Evolutionary conservation across 2,888 invertebrate genomes (phyloP), one percentile per base, ranked within the genome.

Genomic region (Megamerina dolium): DNA sequence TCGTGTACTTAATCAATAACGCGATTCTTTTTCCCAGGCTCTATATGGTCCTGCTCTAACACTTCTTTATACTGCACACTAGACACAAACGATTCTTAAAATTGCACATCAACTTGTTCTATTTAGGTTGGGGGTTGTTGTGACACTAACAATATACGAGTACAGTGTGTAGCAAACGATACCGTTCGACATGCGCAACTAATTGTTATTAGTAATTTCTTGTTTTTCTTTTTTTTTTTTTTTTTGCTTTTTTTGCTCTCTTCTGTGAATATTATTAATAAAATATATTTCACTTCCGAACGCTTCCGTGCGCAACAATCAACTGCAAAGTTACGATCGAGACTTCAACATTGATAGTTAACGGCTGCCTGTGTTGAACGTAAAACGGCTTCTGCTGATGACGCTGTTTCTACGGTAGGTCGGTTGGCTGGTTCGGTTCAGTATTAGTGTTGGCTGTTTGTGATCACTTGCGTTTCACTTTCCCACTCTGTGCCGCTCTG

Each of bases 241-340:
- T 10, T n/a, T 23, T n/a, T n/a, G n/a, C 31, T 27, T 20, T 34
- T 34, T 30, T 16, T 4, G 21, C 33, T 39, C n/a, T 34, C 43
- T 36, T 43, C n/a, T n/a, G n/a, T n/a, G n/a, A n/a, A n/a, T 67
- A 68, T 66, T 68, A 68, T 68, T 68, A 69, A 69, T 67, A 69
- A 69, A 68, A 66, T 69, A 69, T 68, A 68, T 68, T 67, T 60
- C 70, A 70, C 70, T 70, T 70, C 71, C 68, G 70, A 70, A 70
- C 71, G 70, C 70, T 70, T 70, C 71, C 68, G 71, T 70, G 68
- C 70, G 65, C 70, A 63, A 70, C 66, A 68, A 68, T 67, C 68
- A 69, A 70, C 70, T 70, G 69, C 68, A 68, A 66, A 68, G 68
- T 68, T 68, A 68, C 69, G 68, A 68, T 68, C 69, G 63, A 64